Conservation (phyloP, 1,140 invertebrate genomes). For the Lucilia sericata region DNA sequence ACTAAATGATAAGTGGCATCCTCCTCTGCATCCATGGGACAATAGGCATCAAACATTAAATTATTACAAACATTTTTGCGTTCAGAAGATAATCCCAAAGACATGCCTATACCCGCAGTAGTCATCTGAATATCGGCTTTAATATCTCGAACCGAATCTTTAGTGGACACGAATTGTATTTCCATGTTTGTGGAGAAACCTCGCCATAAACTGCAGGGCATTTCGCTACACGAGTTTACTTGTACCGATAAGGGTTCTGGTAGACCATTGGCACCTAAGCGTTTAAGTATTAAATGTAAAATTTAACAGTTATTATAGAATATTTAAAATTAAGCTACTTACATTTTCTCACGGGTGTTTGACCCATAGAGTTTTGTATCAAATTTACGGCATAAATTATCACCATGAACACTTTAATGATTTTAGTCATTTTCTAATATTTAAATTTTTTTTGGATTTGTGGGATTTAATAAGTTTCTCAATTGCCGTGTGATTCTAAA, state of each 20-base stretch:
- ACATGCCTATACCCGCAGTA: slow-evolving; percentile 57
- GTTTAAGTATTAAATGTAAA: too few relatives aligned
- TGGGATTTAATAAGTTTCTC: background rate
- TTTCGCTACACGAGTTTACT: slow-evolving; percentile 54
- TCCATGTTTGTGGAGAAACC: slow-evolving; percentile 53
- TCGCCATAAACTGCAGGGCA: slow-evolving; percentile 58
- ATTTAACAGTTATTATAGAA: too few relatives aligned
- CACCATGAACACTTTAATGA: background rate
- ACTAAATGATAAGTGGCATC: slow-evolving; percentile 61
- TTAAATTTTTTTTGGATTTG: background rate
- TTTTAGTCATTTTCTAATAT: background rate
- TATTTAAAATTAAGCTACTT: background rate
- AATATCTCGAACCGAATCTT: slow-evolving; percentile 53
- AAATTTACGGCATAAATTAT: background rate
- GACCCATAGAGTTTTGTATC: background rate
- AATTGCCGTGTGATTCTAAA: background rate
- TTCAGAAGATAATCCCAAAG: slow-evolving; percentile 52
- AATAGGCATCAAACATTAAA: slow-evolving; percentile 59
- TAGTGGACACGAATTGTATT: slow-evolving; percentile 62
- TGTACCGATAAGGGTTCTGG: slow-evolving; percentile 57
- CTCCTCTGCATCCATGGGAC: slow-evolving; percentile 59
- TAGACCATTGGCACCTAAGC: slow-evolving; percentile 11
- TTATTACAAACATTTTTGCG: slow-evolving; percentile 57
- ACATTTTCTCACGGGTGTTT: slow-evolving; percentile 4
- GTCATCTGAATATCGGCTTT: slow-evolving; percentile 55